A percentile compares a stretch with the other conserved stretches of the same genome.
Evolutionary conservation across 2,113 vertebrate genomes (phyloP).

Genomic region (Eudyptes chrysolophus): DNA sequence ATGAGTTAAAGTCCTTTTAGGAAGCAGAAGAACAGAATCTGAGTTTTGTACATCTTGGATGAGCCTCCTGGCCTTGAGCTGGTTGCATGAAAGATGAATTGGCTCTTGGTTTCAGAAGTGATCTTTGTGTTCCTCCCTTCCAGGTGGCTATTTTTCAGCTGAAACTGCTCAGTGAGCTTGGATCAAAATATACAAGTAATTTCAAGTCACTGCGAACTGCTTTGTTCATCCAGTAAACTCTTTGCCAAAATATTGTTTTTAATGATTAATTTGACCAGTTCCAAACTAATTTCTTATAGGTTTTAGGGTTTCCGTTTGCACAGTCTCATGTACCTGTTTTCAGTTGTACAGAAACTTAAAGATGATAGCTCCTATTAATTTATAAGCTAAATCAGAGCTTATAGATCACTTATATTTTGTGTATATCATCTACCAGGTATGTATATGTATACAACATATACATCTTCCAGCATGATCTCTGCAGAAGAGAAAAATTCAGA

Average conservation of each 20-base stretch:
- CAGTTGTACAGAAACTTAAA: neutral
- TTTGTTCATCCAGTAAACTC: neutral
- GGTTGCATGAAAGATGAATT: neutral
- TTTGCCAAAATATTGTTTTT: neutral
- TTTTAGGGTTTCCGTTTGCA: neutral
- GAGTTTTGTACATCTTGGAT: neutral
- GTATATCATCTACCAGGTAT: neutral
- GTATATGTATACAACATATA: neutral
- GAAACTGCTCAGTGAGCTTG: neutral
- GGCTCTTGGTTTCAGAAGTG: neutral
- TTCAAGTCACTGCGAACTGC: neutral
- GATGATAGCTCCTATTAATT: neutral
- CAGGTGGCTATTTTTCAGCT: neutral
- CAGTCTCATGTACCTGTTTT: neutral
- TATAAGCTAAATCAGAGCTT: neutral
- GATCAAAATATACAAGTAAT: neutral
- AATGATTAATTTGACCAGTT: neutral
- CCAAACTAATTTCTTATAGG: neutral
- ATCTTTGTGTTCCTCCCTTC: neutral
- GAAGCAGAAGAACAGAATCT: neutral
- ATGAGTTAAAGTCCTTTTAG: neutral
- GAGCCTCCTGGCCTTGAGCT: neutral
- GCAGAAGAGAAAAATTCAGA: neutral
- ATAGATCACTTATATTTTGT: neutral
- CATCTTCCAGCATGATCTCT: neutral